Conservation (phyloP, 2,797 vertebrate species). For the Acanthopagrus latus region DNA sequence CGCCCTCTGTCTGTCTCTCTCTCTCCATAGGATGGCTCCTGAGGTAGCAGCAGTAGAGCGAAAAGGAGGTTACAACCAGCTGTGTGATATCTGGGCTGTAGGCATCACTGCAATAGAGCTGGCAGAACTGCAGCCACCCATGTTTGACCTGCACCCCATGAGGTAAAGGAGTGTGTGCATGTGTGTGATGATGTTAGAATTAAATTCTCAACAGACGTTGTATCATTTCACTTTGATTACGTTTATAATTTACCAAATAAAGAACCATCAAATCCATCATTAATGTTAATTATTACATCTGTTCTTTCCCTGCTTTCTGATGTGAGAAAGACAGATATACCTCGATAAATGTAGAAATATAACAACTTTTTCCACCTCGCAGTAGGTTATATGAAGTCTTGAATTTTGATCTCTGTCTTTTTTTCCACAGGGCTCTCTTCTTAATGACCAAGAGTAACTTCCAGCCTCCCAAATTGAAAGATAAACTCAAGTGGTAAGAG, state of each 20-base stretch:
- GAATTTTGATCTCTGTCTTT: not conserved
- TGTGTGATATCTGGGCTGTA: constrained; percentile 98
- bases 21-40: constrained; percentile 93
- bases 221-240: not conserved
- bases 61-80: constrained; percentile 98
- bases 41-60: constrained; percentile 98
- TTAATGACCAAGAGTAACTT: constrained; percentile 99
- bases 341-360: not conserved
- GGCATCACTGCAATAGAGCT: constrained; percentile 98
- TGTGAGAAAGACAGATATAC: not conserved
- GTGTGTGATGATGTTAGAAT: not conserved
- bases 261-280: not conserved
- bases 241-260: not conserved
- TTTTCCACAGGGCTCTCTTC: constrained; percentile 93
- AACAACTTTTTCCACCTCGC: not conserved
- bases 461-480: constrained; percentile 98
- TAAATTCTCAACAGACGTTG: no score
- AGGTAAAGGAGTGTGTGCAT: constrained; percentile 57
- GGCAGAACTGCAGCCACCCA: constrained; percentile 96
- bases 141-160: constrained; percentile 99
- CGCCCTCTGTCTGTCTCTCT: not conserved
- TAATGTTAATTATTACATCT: no score
- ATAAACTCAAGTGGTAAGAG: constrained; percentile 95
- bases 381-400: not conserved
- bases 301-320: no score